Evolutionary conservation across 2,113 vertebrate species (phyloP).

Genomic region (Muntiacus muntjak): DNA sequence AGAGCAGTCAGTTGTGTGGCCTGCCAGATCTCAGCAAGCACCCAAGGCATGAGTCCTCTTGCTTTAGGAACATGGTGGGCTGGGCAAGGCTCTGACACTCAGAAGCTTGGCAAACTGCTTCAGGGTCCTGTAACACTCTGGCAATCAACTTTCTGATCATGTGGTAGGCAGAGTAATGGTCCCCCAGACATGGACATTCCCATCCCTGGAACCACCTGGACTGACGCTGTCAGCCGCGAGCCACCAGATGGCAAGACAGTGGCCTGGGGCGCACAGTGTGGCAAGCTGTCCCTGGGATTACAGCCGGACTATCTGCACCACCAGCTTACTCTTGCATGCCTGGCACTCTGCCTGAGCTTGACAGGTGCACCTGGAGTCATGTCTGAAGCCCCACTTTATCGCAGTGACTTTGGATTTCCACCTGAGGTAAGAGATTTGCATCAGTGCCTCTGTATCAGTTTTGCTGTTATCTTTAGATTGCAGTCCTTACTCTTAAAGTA

Average conservation of each 20-base stretch:
- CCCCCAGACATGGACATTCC: fast-evolving
- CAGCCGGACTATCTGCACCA: too few relatives aligned
- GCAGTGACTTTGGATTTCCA: neutral
- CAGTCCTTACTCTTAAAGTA: neutral
- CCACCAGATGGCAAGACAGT: too few relatives aligned
- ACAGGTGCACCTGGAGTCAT: neutral
- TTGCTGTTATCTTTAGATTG: neutral
- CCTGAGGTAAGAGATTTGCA: neutral
- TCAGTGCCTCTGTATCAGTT: neutral
- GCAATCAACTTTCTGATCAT: neutral
- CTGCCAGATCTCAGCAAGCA: neutral
- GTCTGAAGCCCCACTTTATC: neutral
- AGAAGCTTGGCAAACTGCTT: neutral
- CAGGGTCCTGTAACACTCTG: neutral
- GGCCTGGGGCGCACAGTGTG: neutral
- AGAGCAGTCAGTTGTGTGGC: neutral
- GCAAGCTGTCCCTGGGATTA: neutral
- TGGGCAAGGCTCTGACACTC: neutral
- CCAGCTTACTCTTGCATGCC: fast-evolving
- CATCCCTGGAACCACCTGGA: too few relatives aligned
- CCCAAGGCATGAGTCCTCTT: neutral
- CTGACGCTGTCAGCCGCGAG: fast-evolving
- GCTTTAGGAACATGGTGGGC: neutral
- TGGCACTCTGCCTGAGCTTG: neutral
- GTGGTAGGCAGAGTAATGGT: too few relatives aligned